Evolutionary conservation across 92 coral and sea anemone genomes (phyloP).

Genomic region (Micromussa lordhowensis): DNA sequence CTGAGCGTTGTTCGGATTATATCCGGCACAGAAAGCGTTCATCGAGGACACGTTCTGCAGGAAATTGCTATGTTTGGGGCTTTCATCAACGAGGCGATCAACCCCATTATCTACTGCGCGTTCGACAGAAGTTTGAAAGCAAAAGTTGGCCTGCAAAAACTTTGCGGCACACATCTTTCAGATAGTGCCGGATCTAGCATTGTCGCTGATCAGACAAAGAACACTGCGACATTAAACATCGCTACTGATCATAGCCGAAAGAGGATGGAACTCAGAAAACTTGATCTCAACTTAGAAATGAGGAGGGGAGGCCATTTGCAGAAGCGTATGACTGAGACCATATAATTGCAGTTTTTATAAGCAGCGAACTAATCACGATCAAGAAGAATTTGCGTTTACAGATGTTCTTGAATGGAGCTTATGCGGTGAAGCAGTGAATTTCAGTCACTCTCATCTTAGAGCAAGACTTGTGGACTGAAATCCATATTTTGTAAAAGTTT

Average conservation of each 20-base stretch:
- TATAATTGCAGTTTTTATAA: neutral
- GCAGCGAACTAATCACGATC: neutral
- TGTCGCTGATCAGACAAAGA: neutral
- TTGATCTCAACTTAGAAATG: neutral
- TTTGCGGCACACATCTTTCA: neutral
- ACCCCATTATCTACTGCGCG: conserved; percentile 73
- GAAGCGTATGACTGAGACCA: neutral
- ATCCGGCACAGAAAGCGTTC: conserved; percentile 52
- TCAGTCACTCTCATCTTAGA: neutral
- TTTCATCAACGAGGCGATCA: conserved; percentile 76
- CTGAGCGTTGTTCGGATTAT: conserved; percentile 51
- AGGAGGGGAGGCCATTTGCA: neutral
- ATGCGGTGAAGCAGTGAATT: neutral
- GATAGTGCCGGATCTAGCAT: neutral
- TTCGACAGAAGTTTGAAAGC: conserved; percentile 35
- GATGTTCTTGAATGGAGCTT: neutral
- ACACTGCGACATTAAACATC: neutral
- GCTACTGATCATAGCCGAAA: neutral
- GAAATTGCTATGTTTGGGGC: conserved; percentile 82
- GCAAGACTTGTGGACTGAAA: neutral
- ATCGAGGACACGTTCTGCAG: conserved; percentile 53
- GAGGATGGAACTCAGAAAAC: neutral
- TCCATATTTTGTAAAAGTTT: neutral
- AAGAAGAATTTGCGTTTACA: neutral
- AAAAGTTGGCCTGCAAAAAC: neutral